Evolutionary conservation across 2,113 vertebrate genomes (phyloP).

Genomic region (Epinephelus moara): DNA sequence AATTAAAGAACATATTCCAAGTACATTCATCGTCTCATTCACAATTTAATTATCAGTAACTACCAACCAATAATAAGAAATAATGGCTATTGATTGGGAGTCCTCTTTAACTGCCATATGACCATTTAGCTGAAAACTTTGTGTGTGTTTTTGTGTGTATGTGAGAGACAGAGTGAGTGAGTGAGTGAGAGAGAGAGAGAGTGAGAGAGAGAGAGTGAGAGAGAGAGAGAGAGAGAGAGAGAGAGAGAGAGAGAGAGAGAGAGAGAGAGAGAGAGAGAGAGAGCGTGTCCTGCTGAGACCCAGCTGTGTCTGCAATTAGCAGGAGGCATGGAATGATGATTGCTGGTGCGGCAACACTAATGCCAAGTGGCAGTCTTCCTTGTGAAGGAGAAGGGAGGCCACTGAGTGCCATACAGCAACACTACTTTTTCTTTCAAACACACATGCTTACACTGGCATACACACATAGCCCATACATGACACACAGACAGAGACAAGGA

Average conservation of each 20-base stretch:
- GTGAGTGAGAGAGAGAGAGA: not conserved
- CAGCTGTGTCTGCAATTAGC: constrained; percentile 99
- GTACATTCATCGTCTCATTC: not conserved
- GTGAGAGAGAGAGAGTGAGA: constrained; percentile 16
- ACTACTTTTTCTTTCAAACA: constrained; percentile 70
- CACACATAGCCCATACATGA: constrained; percentile 42
- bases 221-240: constrained; percentile 1
- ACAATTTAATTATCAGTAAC: not conserved
- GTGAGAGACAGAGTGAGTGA: too few species aligned
- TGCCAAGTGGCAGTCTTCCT: constrained; percentile 96
- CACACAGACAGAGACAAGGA: constrained; percentile 36
- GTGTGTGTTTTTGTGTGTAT: not conserved
- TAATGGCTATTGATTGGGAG: constrained; percentile 2
- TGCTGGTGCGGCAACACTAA: constrained; percentile 97
- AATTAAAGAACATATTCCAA: not conserved
- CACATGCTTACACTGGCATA: constrained; percentile 63
- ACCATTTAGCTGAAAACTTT: constrained; percentile 14
- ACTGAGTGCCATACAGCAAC: constrained; percentile 78
- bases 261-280: constrained; percentile 34
- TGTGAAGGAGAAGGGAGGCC: constrained; percentile 87
- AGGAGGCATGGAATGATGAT: constrained; percentile 99
- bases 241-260: constrained; percentile 14
- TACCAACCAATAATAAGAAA: not conserved
- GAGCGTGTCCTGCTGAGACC: constrained; percentile 91
- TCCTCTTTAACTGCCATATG: not conserved